Evolutionary conservation across 2,797 vertebrate genomes (phyloP).

Genomic region (Sternotherus odoratus): DNA sequence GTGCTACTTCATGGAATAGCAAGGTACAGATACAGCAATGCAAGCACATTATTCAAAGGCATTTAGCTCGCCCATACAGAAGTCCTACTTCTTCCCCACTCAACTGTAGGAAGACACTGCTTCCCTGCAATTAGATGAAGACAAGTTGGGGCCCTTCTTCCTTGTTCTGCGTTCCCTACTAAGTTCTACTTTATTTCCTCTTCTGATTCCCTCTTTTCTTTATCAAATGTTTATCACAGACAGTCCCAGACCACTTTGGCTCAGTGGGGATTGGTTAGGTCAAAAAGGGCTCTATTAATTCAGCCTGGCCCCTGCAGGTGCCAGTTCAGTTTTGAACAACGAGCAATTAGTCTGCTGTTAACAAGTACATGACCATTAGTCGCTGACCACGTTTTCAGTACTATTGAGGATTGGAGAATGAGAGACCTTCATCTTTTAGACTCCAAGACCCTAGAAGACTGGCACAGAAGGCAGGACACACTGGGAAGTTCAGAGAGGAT

Average conservation of each 20-base stretch:
- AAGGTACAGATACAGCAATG: neutral
- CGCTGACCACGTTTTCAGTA: fast-evolving
- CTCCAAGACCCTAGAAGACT: neutral
- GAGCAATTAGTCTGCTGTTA: neutral
- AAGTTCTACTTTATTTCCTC: neutral
- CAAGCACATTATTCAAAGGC: neutral
- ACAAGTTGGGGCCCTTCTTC: neutral
- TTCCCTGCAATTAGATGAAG: neutral
- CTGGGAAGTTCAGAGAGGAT: neutral
- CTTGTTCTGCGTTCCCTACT: neutral
- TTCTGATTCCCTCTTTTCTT: neutral
- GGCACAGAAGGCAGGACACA: neutral
- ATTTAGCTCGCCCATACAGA: neutral
- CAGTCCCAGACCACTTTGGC: neutral
- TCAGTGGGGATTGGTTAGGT: neutral
- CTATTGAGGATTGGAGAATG: neutral
- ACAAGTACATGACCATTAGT: neutral
- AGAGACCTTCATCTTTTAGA: too few relatives aligned
- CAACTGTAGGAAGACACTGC: neutral
- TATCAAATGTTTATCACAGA: neutral
- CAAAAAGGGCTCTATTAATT: neutral
- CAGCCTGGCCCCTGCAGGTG: neutral
- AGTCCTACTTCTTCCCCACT: neutral
- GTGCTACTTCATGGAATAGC: neutral
- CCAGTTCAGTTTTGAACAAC: neutral